phyloP scores from a whole-genome alignment of 23 tunicate genomes.

The Aplidium turbinatum region DNA sequence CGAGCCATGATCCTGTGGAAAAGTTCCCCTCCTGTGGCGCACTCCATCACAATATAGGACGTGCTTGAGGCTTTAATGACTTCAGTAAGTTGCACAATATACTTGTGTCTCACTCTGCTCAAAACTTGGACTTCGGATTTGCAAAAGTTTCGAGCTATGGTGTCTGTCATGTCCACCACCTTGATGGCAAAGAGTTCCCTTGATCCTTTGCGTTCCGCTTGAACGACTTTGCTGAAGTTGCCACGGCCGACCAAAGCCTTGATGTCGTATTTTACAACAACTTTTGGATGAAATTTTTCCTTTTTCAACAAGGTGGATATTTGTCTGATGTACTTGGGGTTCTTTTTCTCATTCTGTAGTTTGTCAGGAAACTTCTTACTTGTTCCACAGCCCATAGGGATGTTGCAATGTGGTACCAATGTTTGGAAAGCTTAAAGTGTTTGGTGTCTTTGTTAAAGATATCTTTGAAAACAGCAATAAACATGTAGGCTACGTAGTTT shows the following conservation, averaged over 20 bases:
- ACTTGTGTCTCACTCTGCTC: conserved; percentile 70
- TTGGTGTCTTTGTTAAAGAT: too few species aligned
- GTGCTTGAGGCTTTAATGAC: conserved; percentile 59
- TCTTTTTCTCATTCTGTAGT: too few species aligned
- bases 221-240: conserved; percentile 73
- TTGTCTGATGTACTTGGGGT: too few species aligned
- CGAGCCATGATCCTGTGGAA: conserved; percentile 65
- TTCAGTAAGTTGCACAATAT: conserved; percentile 86
- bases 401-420: too few species aligned
- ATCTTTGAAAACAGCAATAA: too few species aligned
- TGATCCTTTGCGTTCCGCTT: conserved; percentile 73
- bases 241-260: conserved; percentile 91
- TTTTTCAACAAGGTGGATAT: too few species aligned
- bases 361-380: too few species aligned
- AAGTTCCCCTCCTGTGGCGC: conserved; percentile 76
- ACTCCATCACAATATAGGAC: conserved; percentile 47
- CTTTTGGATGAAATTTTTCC: conserved; percentile 85
- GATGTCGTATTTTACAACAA: conserved; percentile 83
- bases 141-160: conserved; percentile 73
- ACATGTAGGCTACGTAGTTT: too few species aligned
- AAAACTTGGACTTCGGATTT: conserved; percentile 82
- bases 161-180: conserved; percentile 75
- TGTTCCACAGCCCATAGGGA: too few species aligned
- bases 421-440: too few species aligned
- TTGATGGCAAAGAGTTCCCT: conserved; percentile 82